Conservation (phyloP, 1,140 invertebrate genomes). For the Lysiphlebus fabarum region DNA sequence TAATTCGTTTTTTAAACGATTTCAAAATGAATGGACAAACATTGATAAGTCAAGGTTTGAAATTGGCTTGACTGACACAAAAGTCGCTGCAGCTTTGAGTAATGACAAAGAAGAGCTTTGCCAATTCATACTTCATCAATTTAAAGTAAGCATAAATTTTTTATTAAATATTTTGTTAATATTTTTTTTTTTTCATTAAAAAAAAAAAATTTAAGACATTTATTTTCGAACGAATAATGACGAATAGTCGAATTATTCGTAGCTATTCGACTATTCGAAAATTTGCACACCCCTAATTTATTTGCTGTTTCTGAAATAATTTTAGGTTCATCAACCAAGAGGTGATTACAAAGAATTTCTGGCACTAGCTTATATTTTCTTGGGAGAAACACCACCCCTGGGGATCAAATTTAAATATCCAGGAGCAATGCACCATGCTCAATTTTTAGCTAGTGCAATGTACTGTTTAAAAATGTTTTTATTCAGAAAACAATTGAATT, state of each 20-base stretch:
- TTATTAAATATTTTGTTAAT: conserved; percentile 14
- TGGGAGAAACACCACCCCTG: conserved; percentile 18
- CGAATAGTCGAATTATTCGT: too few relatives aligned
- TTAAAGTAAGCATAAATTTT: background rate
- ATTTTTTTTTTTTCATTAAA: conserved; percentile 14
- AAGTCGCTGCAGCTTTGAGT: conserved; percentile 6
- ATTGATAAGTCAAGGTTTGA: conserved; percentile 34
- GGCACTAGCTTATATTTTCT: conserved; percentile 29
- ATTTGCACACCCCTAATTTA: too few relatives aligned
- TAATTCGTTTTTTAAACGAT: conserved; percentile 36
- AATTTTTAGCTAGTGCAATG: conserved; percentile 32
- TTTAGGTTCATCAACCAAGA: conserved; percentile 21
- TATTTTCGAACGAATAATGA: too few relatives aligned
- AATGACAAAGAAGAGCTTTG: conserved; percentile 11
- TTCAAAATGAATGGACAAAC: conserved; percentile 31
- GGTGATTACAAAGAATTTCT: conserved; percentile 30
- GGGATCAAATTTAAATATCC: conserved; percentile 25
- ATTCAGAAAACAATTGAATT: conserved; percentile 9
- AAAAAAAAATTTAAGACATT: too few relatives aligned
- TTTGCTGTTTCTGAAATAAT: too few relatives aligned
- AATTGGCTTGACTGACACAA: conserved; percentile 15
- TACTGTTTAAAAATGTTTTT: conserved; percentile 29
- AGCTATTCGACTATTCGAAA: too few relatives aligned
- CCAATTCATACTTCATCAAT: background rate
- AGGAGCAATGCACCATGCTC: conserved; percentile 29